Percentiles rank a stretch among this genome's conserved stretches.
Evolutionary conservation across 1,140 invertebrate species (phyloP).

Genomic region (Asobara japonica): DNA sequence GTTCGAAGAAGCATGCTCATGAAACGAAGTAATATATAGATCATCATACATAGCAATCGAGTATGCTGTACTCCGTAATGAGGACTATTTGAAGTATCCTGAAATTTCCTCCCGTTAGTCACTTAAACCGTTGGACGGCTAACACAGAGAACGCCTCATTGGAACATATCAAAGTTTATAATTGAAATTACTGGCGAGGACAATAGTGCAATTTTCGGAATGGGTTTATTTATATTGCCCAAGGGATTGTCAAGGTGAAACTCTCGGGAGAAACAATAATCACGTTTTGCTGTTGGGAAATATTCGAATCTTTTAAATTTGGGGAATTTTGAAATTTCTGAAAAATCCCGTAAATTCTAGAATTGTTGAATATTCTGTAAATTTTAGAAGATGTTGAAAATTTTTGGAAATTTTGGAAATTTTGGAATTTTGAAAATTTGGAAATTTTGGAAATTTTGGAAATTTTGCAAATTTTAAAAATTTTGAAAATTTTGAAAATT

Average conservation of each 20-base stretch:
- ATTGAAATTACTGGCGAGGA: constrained; percentile 24
- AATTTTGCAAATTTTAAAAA: too few species aligned
- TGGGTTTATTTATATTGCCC: background rate
- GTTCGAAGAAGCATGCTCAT: background rate
- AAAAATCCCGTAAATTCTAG: too few species aligned
- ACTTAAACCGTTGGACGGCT: constrained; percentile 34
- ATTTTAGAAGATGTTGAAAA: too few species aligned
- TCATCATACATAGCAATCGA: constrained; percentile 3
- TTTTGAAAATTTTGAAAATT: too few species aligned
- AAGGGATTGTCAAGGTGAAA: background rate
- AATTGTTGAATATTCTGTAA: too few species aligned
- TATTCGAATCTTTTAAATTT: too few species aligned
- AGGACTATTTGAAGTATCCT: constrained; percentile 25
- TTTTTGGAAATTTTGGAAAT: too few species aligned
- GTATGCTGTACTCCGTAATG: background rate
- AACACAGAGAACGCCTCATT: constrained; percentile 29
- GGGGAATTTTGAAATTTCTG: too few species aligned
- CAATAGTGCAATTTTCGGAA: background rate
- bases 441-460: too few species aligned
- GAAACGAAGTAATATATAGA: background rate
- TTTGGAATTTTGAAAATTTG: too few species aligned
- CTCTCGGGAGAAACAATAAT: background rate
- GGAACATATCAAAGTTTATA: constrained; percentile 21
- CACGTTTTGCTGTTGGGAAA: too few species aligned
- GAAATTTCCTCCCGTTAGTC: constrained; percentile 37